Evolutionary conservation across 2,888 invertebrate genomes (phyloP).

Genomic region (Hesperia comma): DNA sequence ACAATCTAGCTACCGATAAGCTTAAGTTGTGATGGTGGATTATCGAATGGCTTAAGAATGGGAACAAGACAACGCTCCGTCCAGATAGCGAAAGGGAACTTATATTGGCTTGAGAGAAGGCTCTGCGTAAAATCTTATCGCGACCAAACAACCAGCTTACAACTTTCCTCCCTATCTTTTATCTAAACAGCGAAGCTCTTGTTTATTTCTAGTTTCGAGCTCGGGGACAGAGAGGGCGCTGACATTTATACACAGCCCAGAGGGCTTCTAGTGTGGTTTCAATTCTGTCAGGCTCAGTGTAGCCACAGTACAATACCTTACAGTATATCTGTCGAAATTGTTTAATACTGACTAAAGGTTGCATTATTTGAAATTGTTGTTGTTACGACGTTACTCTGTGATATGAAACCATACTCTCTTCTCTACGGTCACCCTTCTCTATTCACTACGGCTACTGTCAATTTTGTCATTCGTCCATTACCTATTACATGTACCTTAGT

Average conservation of each 20-base stretch:
- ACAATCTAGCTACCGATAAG: neutral
- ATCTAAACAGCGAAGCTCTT: constrained; percentile 57
- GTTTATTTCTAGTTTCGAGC: constrained; percentile 48
- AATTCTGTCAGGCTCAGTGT: constrained; percentile 19
- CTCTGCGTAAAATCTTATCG: constrained; percentile 61
- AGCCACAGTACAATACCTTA: neutral
- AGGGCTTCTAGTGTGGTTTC: constrained; percentile 29
- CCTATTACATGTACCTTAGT: too few relatives aligned
- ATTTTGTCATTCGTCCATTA: too few relatives aligned
- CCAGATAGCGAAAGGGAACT: constrained; percentile 57
- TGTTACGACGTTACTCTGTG: too few relatives aligned
- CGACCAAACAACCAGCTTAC: constrained; percentile 56
- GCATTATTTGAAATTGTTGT: too few relatives aligned
- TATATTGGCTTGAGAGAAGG: constrained; percentile 57
- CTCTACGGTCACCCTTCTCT: too few relatives aligned
- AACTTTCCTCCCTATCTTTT: constrained; percentile 58
- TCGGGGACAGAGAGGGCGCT: constrained; percentile 38
- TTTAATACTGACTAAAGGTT: too few relatives aligned
- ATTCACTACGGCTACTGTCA: too few relatives aligned
- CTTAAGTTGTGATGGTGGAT: constrained; percentile 2
- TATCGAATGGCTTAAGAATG: constrained; percentile 24
- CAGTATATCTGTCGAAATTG: neutral
- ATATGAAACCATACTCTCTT: too few relatives aligned
- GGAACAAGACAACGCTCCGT: neutral
- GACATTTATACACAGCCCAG: constrained; percentile 36